phyloP scores from a whole-genome alignment of 2,113 vertebrate species.

The Bucco capensis region DNA sequence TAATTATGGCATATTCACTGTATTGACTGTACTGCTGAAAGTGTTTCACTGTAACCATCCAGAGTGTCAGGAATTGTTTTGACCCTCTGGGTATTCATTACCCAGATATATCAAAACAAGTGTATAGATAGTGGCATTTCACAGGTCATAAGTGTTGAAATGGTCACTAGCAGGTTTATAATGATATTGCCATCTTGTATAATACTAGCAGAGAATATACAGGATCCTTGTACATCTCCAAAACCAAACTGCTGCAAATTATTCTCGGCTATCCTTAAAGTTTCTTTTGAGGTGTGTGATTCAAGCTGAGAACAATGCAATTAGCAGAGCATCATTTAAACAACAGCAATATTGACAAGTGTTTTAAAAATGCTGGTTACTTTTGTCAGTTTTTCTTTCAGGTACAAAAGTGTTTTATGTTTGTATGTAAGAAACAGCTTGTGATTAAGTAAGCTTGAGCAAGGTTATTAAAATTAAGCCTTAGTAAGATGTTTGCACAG shows the following conservation, averaged over 20 bases:
- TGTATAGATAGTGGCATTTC: not conserved
- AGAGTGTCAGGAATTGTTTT: not conserved
- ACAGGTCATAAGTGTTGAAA: not conserved
- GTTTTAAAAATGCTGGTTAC: not conserved
- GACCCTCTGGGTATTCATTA: not conserved
- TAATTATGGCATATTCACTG: not conserved
- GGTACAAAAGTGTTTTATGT: not conserved
- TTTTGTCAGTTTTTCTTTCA: not conserved
- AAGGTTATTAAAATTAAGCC: constrained; percentile 1
- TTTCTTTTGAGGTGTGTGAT: not conserved
- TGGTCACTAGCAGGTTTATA: not conserved
- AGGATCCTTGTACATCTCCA: not conserved
- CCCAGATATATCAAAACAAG: not conserved
- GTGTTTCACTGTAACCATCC: not conserved
- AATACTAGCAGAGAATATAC: not conserved
- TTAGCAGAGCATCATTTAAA: not conserved
- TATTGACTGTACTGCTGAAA: not conserved
- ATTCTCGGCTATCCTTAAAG: not conserved
- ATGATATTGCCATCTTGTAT: not conserved
- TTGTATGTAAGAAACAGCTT: not conserved
- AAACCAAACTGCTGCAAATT: not conserved
- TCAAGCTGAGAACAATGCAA: not conserved
- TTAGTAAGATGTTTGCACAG: not conserved
- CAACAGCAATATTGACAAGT: not conserved
- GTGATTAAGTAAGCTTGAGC: not conserved